These are phyloP conservation scores for Caenorhabditis elegans DNA, from an alignment of 1,140 invertebrate species.

Conservation along the genomic window DNA sequence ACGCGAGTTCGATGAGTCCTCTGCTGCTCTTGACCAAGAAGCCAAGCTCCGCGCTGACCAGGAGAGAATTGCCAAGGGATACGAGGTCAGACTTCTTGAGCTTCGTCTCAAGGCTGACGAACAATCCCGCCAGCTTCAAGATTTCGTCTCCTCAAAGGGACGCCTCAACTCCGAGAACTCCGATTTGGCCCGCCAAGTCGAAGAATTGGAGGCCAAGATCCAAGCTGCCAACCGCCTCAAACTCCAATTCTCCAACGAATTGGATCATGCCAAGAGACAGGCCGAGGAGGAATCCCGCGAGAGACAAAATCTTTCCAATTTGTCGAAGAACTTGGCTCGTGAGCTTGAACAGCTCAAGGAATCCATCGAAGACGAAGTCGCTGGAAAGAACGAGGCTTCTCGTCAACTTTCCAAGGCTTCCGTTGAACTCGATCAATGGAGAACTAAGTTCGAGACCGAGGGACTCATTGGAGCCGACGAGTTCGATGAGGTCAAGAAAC, in stretches of 20 bases:
- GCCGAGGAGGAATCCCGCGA: constrained; percentile 86
- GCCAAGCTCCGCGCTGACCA: constrained; percentile 86
- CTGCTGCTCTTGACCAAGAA: constrained; percentile 83
- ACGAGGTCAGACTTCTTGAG: constrained; percentile 75
- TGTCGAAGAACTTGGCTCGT: constrained; percentile 82
- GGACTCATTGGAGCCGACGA: constrained; percentile 84
- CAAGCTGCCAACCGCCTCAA: constrained; percentile 94
- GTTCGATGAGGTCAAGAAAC: constrained; percentile 84
- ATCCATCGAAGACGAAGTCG: constrained; percentile 90
- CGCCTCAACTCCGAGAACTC: constrained; percentile 93
- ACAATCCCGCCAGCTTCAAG: constrained; percentile 86
- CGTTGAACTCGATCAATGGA: constrained; percentile 87
- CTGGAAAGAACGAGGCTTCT: constrained; percentile 73
- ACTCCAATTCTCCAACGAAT: constrained; percentile 85
- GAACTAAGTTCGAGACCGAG: constrained; percentile 93
- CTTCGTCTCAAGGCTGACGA: constrained; percentile 92
- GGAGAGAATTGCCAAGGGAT: constrained; percentile 53
- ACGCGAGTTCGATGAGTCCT: constrained; percentile 89
- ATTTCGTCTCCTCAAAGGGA: constrained; percentile 93
- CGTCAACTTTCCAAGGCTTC: constrained; percentile 95
- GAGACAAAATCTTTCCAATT: constrained; percentile 66
- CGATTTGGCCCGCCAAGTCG: constrained; percentile 87
- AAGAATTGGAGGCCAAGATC: constrained; percentile 94
- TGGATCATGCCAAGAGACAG: constrained; percentile 93
- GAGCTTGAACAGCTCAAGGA: constrained; percentile 95